Evolutionary conservation across 2,797 vertebrate genomes (phyloP), one percentile per base, ranked within the genome.

Genomic region (Sebastes taczanowskii): DNA sequence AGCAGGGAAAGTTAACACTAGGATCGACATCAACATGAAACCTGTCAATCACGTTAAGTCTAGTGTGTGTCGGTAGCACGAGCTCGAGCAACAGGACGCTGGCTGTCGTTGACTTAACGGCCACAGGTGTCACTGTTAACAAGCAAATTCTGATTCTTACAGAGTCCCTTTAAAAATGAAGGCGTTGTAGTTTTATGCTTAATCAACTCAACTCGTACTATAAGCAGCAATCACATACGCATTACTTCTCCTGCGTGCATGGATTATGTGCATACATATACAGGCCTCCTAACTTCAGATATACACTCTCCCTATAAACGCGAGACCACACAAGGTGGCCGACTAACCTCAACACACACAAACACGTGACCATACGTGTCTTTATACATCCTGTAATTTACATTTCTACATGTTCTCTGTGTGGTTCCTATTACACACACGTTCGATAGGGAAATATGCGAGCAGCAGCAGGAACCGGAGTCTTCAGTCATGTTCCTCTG

Each of bases 381-480:
- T 80, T 58, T 72, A 61, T 69, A 85, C 89, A 87, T 89, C 88
- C 86, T 92, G 80, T 77, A 82, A 80, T 90, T 86, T 86, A 81
- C 76, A 82, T 83, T 63, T 85, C 74, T 79, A 13, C 75, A 78
- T 65, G 70, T 73, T 80, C 74, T 79, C 61, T 42, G 83, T 27
- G 76, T 55, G 81, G 80, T 71, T 91, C 85, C 83, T 81, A 74
- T 86, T 84, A 85, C 89, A 84, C 77, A 71, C 49, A 46, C 22
- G 81, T 66, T 81, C 7, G 11, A 53, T 16, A 3, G 62, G 76
- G 68, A 68, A 79, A 46, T 55, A 11, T 35, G 81, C 67, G 80
- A 20, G 42, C 42, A 46, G 82, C 58, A 60, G 72, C 55, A 67
- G 75, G 61, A 38, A 22, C 55, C 58, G 27, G 53, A 66, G 74